Evolutionary conservation across 92 coral and sea anemone species (phyloP).

Genomic region (Palythoa heliodiscus): DNA sequence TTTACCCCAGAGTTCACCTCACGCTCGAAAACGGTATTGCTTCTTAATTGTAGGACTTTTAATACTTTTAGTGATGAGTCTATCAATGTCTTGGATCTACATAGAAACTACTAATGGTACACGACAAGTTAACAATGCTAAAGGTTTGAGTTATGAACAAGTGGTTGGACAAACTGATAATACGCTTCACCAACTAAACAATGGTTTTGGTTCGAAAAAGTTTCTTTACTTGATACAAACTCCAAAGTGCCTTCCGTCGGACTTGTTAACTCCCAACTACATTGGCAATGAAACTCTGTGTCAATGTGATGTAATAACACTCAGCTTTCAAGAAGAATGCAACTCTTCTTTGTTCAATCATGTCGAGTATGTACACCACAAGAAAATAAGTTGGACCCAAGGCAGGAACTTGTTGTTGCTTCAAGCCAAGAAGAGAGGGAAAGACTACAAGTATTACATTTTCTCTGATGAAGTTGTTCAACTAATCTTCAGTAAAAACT

Average conservation of each 20-base stretch:
- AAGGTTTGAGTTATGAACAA: no score
- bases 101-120: no score
- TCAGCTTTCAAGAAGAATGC: no score
- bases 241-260: not conserved
- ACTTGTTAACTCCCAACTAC: not conserved
- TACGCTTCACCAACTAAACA: no score
- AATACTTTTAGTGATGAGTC: no score
- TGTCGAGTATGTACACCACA: not conserved
- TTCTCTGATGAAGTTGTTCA: conserved; percentile 34
- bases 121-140: not conserved
- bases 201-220: not conserved
- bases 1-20: not conserved
- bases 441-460: no score
- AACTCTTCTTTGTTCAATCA: no score
- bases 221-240: not conserved
- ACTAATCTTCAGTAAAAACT: conserved; percentile 14
- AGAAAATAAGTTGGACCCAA: conserved; percentile 18
- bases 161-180: no score
- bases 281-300: no score
- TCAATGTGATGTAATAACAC: no score
- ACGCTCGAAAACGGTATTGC: not conserved
- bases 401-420: conserved; percentile 41
- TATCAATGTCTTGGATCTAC: not conserved
- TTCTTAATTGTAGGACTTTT: not conserved
- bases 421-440: conserved; percentile 23